Evolutionary conservation across 1,140 invertebrate genomes (phyloP).

Genomic region (Laupala kohalensis): DNA sequence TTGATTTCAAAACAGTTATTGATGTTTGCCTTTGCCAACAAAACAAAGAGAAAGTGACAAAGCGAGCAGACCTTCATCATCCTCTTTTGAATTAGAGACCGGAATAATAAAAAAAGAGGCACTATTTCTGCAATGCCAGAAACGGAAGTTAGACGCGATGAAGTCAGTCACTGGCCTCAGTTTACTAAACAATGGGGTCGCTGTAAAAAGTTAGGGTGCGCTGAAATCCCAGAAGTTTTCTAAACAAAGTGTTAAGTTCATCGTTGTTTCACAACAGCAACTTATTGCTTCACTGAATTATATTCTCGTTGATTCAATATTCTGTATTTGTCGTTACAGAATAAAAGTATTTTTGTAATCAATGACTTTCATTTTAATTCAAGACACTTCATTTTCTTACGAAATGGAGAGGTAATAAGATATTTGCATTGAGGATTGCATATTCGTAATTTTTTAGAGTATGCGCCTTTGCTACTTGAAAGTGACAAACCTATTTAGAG

Average conservation of each 20-base stretch:
- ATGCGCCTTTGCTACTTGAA: too few relatives aligned
- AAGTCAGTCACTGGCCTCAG: not conserved
- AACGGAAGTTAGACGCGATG: not conserved
- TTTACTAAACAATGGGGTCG: not conserved
- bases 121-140: not conserved
- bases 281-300: not conserved
- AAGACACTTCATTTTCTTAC: too few relatives aligned
- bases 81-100: not conserved
- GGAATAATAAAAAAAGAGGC: not conserved
- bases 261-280: not conserved
- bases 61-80: not conserved
- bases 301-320: not conserved
- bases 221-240: not conserved
- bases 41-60: not conserved
- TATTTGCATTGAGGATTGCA: too few relatives aligned
- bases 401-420: too few relatives aligned
- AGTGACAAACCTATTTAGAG: too few relatives aligned
- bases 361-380: too few relatives aligned
- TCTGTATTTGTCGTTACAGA: too few relatives aligned
- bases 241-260: not conserved
- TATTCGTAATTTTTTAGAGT: too few relatives aligned
- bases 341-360: too few relatives aligned
- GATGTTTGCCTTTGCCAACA: not conserved
- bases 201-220: not conserved
- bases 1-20: not conserved